A percentile compares a stretch with the other conserved stretches of the same genome.
These are phyloP conservation scores for Cerastis leucographa DNA, from an alignment of 2,888 invertebrate genomes.

Conservation along the genomic window DNA sequence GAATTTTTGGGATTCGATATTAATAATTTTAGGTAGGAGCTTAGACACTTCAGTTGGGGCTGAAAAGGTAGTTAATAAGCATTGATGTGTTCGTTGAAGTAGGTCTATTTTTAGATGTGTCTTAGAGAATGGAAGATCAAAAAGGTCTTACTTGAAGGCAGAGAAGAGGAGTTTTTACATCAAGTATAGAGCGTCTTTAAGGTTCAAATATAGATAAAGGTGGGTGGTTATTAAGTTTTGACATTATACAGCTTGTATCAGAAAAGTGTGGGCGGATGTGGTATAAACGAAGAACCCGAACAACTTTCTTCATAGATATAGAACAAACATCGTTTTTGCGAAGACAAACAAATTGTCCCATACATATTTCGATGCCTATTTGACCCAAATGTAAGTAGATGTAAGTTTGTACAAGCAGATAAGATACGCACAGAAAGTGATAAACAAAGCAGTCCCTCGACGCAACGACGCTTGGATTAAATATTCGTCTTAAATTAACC, in stretches of 20 bases:
- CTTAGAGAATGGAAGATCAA: neutral
- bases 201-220: neutral
- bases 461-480: too few relatives aligned
- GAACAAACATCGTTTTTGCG: neutral
- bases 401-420: too few relatives aligned
- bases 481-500: too few relatives aligned
- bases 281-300: neutral
- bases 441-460: too few relatives aligned
- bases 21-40: slow-evolving; percentile 13
- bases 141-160: neutral
- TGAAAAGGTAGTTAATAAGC: slow-evolving; percentile 15
- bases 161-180: too few relatives aligned
- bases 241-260: neutral
- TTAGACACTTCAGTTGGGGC: slow-evolving; percentile 21
- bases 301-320: neutral
- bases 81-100: neutral
- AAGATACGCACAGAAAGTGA: too few relatives aligned
- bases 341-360: too few relatives aligned
- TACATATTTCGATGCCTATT: neutral
- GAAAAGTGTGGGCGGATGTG: neutral
- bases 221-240: neutral
- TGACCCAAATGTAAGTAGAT: too few relatives aligned
- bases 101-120: neutral
- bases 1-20: slow-evolving; percentile 22
- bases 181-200: neutral